Evolutionary conservation across 2,797 vertebrate species (phyloP), one percentile per base, ranked within the genome.

Genomic region (Argyrosomus regius): DNA sequence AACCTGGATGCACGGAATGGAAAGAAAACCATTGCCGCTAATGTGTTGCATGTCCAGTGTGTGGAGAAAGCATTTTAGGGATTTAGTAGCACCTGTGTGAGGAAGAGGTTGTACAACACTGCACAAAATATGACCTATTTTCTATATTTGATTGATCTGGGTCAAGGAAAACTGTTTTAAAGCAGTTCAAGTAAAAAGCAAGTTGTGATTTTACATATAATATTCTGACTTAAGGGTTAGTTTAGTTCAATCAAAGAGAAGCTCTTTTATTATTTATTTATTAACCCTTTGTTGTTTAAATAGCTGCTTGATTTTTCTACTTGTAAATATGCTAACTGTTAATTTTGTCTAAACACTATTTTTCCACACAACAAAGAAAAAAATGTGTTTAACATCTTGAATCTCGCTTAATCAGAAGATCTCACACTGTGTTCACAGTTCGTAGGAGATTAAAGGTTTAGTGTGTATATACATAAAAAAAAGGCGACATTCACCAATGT

Each of bases 1-100:
- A 95, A 95, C 93, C 81, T 92, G 93, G 88, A 93, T 96, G 88
- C 91, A 91, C 95, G 90, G 89, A 93, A 94, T 95, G 90, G 84
- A 87, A 92, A 87, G 43, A 58, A 74, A 58, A 77, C 12, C 75
- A 72, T 54, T 80, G 12, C 79, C 58, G 63, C 90, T 91, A 91
- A 92, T 80, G 12, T 88, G 78, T 84, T 94, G 95, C 94, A 96
- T 94, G 95, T 88, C 70, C 78, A 71, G 71, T 93, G 87, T 95
- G 83, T 91, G 77, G 48, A 81, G 64, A 71, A 50, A 49, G 2
- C 20, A 22, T 57, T 72, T 26, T 48, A 35, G 39, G 39, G n/a
- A 24, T 56, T 22, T 12, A 49, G 26, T 35, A 35, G 28, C 66
- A 41, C 48, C 18, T 75, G n/a, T 56, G 18, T 52, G 28, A 64